Conservation (phyloP, 2,888 invertebrate genomes). For the Nomada ruficornis region DNA sequence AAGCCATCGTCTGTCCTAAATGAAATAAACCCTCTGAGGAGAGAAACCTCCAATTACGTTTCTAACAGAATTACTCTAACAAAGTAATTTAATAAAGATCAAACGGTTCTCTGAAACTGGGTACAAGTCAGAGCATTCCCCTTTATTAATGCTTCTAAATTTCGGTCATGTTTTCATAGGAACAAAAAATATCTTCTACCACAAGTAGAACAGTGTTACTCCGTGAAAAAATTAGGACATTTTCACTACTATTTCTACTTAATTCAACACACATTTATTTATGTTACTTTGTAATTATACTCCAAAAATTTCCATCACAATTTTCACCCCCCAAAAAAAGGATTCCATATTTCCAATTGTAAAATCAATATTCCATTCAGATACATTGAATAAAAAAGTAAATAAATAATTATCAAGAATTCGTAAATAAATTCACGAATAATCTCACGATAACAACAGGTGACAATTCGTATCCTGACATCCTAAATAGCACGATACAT, state of each 20-base stretch:
- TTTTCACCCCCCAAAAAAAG: no score
- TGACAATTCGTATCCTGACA: slow-evolving; percentile 2
- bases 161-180: slow-evolving; percentile 21
- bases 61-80: slow-evolving; percentile 13
- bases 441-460: slow-evolving; percentile 7
- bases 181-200: neutral
- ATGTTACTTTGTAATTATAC: neutral
- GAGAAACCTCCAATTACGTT: slow-evolving; percentile 1
- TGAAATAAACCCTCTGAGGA: slow-evolving; percentile 1
- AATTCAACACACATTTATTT: neutral
- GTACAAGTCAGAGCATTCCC: neutral
- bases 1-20: slow-evolving; percentile 3
- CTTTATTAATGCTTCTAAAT: neutral
- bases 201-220: slow-evolving; percentile 1
- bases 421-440: neutral
- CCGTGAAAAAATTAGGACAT: neutral
- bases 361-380: no score
- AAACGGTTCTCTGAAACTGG: slow-evolving; percentile 3
- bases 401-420: neutral
- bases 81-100: slow-evolving; percentile 26
- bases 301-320: no score
- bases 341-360: no score
- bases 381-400: neutral
- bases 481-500: slow-evolving; percentile 23
- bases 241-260: neutral